A percentile compares a stretch with the other conserved stretches of the same genome.
phyloP scores from a whole-genome alignment of 2,113 vertebrate genomes.

The Caranx melampygus region DNA sequence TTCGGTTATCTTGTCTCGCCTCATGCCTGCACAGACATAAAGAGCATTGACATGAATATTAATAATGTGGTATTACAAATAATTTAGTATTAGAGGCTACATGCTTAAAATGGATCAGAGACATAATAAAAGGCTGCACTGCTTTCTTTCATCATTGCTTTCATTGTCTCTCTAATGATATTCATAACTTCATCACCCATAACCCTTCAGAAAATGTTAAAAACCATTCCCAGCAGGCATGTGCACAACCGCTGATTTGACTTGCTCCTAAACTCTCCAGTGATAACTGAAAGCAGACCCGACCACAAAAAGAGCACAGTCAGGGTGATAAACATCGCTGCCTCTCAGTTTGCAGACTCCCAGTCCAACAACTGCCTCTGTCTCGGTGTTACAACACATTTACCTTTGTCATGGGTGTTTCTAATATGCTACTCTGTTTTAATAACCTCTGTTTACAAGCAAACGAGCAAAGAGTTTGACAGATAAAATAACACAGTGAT shows the following conservation, averaged over 20 bases:
- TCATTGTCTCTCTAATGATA: conserved; percentile 9
- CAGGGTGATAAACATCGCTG: conserved; percentile 39
- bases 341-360: conserved; percentile 28
- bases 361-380: conserved; percentile 20
- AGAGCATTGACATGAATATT: not conserved
- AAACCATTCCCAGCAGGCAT: conserved; percentile 35
- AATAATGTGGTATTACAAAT: conserved; percentile 4
- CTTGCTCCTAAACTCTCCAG: conserved; percentile 31
- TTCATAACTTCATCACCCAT: conserved; percentile 7
- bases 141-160: conserved; percentile 1
- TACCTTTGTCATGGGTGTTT: not conserved
- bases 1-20: not conserved
- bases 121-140: not conserved
- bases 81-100: not conserved
- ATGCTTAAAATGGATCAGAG: not conserved
- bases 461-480: conserved; percentile 22
- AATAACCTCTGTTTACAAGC: not conserved
- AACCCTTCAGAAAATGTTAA: conserved; percentile 7
- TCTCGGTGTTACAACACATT: conserved; percentile 13
- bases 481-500: conserved; percentile 20
- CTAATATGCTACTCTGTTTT: not conserved
- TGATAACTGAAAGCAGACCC: conserved; percentile 71
- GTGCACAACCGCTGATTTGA: conserved; percentile 38
- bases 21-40: not conserved
- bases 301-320: conserved; percentile 31